phyloP scores from a whole-genome alignment of 2,888 invertebrate species.

The Sympetrum striolatum region DNA sequence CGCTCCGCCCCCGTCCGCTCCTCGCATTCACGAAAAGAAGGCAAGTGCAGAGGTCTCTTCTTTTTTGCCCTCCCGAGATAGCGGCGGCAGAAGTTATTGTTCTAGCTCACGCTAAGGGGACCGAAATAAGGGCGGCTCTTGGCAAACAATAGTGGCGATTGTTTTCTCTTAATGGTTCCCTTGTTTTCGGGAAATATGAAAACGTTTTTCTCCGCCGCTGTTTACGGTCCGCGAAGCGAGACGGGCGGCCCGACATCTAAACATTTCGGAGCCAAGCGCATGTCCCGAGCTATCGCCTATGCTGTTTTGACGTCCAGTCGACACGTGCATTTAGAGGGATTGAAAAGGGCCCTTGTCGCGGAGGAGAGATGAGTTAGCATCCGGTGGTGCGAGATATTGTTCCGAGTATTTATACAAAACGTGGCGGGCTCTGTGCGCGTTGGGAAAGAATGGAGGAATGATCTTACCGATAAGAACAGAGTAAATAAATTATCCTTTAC shows the following conservation, averaged over 20 bases:
- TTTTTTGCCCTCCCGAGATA: neutral
- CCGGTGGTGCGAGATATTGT: neutral
- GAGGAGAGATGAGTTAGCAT: neutral
- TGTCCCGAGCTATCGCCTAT: neutral
- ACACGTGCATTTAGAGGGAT: neutral
- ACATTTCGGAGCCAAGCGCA: neutral
- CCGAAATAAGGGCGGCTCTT: neutral
- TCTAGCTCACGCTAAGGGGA: neutral
- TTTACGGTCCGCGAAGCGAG: neutral
- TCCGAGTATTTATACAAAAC: no score
- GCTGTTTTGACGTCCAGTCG: neutral
- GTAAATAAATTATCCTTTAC: no score
- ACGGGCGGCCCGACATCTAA: neutral
- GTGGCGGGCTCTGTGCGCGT: no score
- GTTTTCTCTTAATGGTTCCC: neutral
- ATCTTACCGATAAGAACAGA: no score
- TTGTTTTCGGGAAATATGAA: neutral
- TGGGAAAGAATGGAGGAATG: no score
- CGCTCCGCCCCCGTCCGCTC: neutral
- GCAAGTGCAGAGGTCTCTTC: neutral
- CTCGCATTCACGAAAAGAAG: neutral
- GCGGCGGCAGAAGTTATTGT: neutral
- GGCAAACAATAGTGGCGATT: neutral
- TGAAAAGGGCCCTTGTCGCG: no score
- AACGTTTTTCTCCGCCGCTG: neutral